Evolutionary conservation across 2,888 invertebrate genomes (phyloP).

Genomic region (Torymus aiolomorphi): DNA sequence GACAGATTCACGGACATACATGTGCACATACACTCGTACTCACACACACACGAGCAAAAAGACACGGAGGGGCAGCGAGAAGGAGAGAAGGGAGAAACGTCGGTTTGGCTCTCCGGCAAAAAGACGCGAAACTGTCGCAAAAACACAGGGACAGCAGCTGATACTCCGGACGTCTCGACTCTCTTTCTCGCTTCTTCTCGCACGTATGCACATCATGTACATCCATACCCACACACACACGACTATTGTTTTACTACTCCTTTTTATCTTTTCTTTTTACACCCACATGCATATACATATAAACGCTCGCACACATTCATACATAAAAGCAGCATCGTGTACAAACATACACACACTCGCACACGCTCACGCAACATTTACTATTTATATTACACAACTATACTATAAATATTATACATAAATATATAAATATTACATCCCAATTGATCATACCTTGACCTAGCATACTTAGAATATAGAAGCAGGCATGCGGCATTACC

Average conservation of each 20-base stretch:
- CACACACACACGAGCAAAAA: not conserved
- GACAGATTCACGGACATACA: slow-evolving; percentile 18
- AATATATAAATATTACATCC: slow-evolving; percentile 46
- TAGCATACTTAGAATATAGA: slow-evolving; percentile 72
- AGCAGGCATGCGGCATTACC: slow-evolving; percentile 72
- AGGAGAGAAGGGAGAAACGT: slow-evolving; percentile 29
- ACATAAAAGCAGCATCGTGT: not conserved
- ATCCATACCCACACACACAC: slow-evolving; percentile 12
- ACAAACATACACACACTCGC: slow-evolving; percentile 2
- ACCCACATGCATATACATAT: too few species aligned
- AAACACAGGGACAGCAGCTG: slow-evolving; percentile 23
- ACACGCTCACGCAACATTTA: not conserved
- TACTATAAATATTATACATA: slow-evolving; percentile 18
- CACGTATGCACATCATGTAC: not conserved
- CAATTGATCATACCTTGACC: slow-evolving; percentile 60
- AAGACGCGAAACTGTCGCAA: slow-evolving; percentile 21
- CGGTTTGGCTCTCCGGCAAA: not conserved
- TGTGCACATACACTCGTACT: slow-evolving; percentile 22
- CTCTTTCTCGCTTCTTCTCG: slow-evolving; percentile 12
- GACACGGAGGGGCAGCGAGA: not conserved
- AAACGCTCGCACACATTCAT: not conserved
- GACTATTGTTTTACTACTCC: slow-evolving; percentile 11
- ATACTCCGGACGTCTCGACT: slow-evolving; percentile 18
- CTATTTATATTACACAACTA: not conserved
- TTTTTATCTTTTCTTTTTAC: too few species aligned